Base-by-base conservation (phyloP, 2,797 vertebrate genomes). In the Mormyrops attenuatus region DNA sequence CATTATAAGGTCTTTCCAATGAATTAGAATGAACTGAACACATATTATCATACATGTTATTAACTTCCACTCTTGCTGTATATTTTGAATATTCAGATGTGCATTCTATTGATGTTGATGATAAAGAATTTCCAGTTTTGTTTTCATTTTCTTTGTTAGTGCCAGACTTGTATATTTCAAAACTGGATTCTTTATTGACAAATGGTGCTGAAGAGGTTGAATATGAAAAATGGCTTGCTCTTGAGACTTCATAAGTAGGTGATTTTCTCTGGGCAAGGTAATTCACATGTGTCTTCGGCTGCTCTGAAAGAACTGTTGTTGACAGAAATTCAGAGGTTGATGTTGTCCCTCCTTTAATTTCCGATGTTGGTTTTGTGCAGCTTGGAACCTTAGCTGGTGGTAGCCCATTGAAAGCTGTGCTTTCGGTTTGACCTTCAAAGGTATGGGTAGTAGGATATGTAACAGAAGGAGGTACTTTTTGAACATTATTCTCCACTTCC, bases 151-250 rank as follows among this genome's bases (percentile, higher is more conserved):
- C 80, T 88, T 80, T 88, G 38, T 30, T 49, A 73, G 92, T 89
- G 89, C 91, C 90, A 2, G 88, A 91, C 52, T 93, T 92, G 85
- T 94, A 91, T 0, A 92, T 92, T 92, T 89, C 93, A 63, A 94
- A 93, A 91, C 90, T 93, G 88, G 92, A 90, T 89, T 96, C 94
- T 17, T 94, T 92, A 84, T 94, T 93, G 3, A 95, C 92, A 2
- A 34, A 66, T 52, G 50, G 26, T 38, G 47, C 60, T 69, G 90
- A 82, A 69, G 80, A 84, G 1, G 17, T 15, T 49, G 95, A 94
- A 94, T 96, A 96, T 92, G 96, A 92, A n/a, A 95, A 94, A 91
- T 95, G 95, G 91, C 96, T 96, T 30, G 96, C 87, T 92, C 91
- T 95, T 90, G 96, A 96, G 89, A 96, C 90, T 93, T 96, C 95